phyloP scores from a whole-genome alignment of 2,113 vertebrate species.

The Hemiscyllium ocellatum region DNA sequence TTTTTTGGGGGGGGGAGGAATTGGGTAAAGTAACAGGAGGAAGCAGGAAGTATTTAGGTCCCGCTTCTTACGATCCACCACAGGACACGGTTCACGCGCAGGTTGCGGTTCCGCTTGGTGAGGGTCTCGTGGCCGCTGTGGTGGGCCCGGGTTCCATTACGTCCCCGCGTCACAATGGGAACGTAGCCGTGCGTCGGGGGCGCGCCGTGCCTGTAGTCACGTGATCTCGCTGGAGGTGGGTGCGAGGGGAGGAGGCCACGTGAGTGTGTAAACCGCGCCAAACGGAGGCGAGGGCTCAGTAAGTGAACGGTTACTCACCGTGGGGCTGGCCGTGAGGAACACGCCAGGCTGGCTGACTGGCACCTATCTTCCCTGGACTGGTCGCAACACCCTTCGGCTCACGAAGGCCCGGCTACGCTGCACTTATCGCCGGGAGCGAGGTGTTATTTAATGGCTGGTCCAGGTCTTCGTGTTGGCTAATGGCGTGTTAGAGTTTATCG shows the following conservation, averaged over 20 bases:
- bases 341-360: too few relatives aligned
- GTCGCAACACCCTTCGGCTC: too few relatives aligned
- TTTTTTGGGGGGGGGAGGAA: not conserved
- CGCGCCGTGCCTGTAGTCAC: not conserved
- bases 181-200: not conserved
- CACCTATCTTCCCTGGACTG: too few relatives aligned
- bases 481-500: not conserved
- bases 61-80: too few relatives aligned
- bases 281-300: not conserved
- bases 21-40: too few relatives aligned
- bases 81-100: too few relatives aligned
- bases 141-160: not conserved
- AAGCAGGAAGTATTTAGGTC: too few relatives aligned
- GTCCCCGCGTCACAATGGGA: not conserved
- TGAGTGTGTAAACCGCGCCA: constrained; percentile 9
- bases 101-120: not conserved
- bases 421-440: too few relatives aligned
- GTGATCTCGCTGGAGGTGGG: not conserved
- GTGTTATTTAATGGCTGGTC: not conserved
- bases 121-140: not conserved
- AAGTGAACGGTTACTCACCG: not conserved
- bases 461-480: not conserved
- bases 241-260: not conserved
- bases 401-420: too few relatives aligned
- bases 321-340: too few relatives aligned